Base-by-base conservation (phyloP, 1,140 invertebrate genomes). In the Anagrus nilaparvatae region DNA sequence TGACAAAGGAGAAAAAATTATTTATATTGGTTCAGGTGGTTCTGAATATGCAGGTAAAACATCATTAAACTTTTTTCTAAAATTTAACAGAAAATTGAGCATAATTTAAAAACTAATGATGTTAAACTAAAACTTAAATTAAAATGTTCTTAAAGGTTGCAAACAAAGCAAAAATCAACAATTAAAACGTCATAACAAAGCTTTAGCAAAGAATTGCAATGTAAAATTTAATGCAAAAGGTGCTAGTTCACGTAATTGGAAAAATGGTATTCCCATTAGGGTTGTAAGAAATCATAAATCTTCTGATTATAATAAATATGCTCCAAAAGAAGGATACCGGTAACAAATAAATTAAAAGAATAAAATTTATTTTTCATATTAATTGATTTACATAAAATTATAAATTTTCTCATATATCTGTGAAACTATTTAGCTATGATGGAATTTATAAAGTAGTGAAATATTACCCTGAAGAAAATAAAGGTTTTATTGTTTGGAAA, bases 21-120 rank as follows among this genome's bases (percentile, higher is more conserved):
- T 77, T 2, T 91, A 90, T 53, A 90, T 85, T 3, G 87, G 84
- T 18, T 83, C 82, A 53, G 86, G 86, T 8, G 86, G 86, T 0
- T 62, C 84, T 32, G 83, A 89, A 60, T 65, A 87, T 4, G 81
- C 80, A n/a, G 80, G 38, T 32, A 31, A 19, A n/a, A n/a, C n/a
- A n/a, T n/a, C n/a, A n/a, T n/a, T n/a, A n/a, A n/a, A n/a, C n/a
- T n/a, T n/a, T n/a, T n/a, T n/a, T n/a, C n/a, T n/a, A n/a, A n/a
- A n/a, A n/a, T n/a, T n/a, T n/a, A n/a, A n/a, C n/a, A n/a, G n/a
- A n/a, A n/a, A n/a, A n/a, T n/a, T n/a, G n/a, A n/a, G n/a, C n/a
- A n/a, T n/a, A n/a, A n/a, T n/a, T n/a, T n/a, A n/a, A n/a, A n/a
- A n/a, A n/a, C n/a, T n/a, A n/a, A n/a, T n/a, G n/a, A n/a, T n/a